These are phyloP conservation scores for Bombus ignitus DNA, from an alignment of 1,140 invertebrate genomes.

Conservation along the genomic window DNA sequence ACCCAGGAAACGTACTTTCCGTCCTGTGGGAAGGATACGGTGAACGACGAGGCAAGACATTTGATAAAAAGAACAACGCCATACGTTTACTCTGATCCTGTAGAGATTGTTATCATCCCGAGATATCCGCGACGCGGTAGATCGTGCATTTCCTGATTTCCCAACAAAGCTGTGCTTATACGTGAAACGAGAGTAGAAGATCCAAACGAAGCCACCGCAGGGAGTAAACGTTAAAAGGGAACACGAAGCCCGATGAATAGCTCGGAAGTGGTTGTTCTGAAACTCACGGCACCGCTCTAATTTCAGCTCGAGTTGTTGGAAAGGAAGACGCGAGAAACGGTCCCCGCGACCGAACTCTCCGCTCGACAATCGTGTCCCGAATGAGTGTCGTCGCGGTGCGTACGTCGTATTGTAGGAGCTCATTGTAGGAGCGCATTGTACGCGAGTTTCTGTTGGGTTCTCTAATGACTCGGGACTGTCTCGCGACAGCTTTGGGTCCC, in stretches of 20 bases:
- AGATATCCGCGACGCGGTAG: too few species aligned
- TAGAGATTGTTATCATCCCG: too few species aligned
- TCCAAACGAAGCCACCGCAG: not conserved
- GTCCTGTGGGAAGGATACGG: not conserved
- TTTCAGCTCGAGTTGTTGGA: not conserved
- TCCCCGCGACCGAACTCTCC: not conserved
- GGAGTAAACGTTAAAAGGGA: not conserved
- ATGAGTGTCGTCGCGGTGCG: slow-evolving; percentile 30
- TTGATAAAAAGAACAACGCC: not conserved
- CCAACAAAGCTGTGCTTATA: too few species aligned
- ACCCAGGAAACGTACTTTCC: not conserved
- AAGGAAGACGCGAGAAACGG: slow-evolving; percentile 6
- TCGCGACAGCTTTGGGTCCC: slow-evolving; percentile 35
- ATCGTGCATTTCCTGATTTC: too few species aligned
- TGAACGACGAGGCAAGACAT: not conserved
- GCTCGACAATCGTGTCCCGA: slow-evolving; percentile 29
- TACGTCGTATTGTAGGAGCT: slow-evolving; percentile 35
- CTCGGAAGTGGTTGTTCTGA: not conserved
- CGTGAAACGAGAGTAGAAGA: not conserved
- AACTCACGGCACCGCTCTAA: not conserved
- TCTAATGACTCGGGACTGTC: slow-evolving; percentile 70
- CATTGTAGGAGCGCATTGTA: slow-evolving; percentile 67
- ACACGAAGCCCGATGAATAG: not conserved
- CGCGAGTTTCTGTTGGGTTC: slow-evolving; percentile 53
- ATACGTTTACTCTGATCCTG: too few species aligned